Evolutionary conservation across 2,113 vertebrate genomes (phyloP).

Genomic region (Hemicordylus capensis): DNA sequence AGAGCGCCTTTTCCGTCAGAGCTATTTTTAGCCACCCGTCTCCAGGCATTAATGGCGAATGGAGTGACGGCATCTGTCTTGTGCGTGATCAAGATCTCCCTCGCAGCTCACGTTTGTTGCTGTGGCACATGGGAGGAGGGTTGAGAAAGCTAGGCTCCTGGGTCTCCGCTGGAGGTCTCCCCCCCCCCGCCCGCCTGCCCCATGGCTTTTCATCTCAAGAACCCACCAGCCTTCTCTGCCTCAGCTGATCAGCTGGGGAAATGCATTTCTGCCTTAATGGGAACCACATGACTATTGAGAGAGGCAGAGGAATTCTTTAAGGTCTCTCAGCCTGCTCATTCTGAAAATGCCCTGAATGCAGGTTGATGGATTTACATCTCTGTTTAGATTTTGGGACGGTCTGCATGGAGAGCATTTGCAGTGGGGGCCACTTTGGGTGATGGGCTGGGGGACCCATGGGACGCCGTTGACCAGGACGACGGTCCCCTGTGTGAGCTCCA

Average conservation of each 20-base stretch:
- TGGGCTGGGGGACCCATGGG: neutral
- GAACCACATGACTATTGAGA: neutral
- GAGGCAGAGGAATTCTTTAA: neutral
- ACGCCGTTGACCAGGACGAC: neutral
- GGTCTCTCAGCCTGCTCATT: neutral
- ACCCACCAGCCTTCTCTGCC: too few relatives aligned
- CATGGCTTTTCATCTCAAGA: neutral
- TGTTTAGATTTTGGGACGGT: neutral
- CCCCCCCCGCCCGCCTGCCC: neutral
- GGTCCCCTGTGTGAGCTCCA: too few relatives aligned
- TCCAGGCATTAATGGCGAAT: constrained; percentile 14
- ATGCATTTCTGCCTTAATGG: neutral
- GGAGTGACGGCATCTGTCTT: neutral
- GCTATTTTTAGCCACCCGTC: constrained; percentile 32
- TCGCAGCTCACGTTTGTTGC: neutral
- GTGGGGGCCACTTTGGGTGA: too few relatives aligned
- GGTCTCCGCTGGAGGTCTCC: too few relatives aligned
- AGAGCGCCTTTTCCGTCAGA: neutral
- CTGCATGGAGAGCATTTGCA: neutral
- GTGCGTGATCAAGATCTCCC: neutral
- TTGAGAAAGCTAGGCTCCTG: neutral
- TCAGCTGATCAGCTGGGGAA: neutral
- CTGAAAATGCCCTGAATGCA: too few relatives aligned
- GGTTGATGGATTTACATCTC: neutral
- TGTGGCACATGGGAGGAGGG: neutral